Percentiles rank a stretch among this genome's conserved stretches.
Evolutionary conservation across 2,113 vertebrate species (phyloP).

Genomic region (Australoheros scitulus): DNA sequence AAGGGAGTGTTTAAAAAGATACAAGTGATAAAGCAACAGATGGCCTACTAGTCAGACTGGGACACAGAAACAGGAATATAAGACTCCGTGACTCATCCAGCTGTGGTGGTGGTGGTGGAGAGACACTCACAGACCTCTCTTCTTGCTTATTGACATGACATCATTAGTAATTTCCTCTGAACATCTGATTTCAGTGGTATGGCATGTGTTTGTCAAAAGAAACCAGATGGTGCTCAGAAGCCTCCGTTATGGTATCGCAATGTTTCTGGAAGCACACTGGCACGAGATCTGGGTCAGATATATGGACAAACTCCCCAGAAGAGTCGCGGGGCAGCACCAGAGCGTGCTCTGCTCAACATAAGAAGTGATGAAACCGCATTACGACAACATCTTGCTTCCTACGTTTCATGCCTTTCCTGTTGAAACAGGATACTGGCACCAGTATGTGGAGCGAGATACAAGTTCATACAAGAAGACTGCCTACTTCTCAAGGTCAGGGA

Average conservation of each 20-base stretch:
- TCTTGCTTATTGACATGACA: conserved; percentile 60
- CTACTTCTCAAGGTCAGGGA: conserved; percentile 6
- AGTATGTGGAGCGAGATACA: background rate
- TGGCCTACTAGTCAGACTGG: conserved; percentile 35
- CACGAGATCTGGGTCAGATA: conserved; percentile 57
- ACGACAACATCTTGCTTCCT: conserved; percentile 1
- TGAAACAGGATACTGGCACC: conserved; percentile 23
- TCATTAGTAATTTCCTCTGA: conserved; percentile 60
- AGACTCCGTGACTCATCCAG: conserved; percentile 47
- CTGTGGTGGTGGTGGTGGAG: conserved; percentile 14
- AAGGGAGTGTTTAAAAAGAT: conserved; percentile 3
- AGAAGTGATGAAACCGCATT: background rate
- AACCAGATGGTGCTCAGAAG: conserved; percentile 70
- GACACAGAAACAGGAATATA: conserved; percentile 24
- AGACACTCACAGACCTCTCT: conserved; percentile 30
- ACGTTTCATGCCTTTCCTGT: conserved; percentile 18
- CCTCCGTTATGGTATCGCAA: conserved; percentile 43
- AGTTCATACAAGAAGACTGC: background rate
- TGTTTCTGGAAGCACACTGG: conserved; percentile 45
- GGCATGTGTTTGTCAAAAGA: conserved; percentile 56
- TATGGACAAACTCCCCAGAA: conserved; percentile 1
- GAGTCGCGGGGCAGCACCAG: background rate
- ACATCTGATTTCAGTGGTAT: conserved; percentile 53
- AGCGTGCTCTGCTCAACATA: background rate
- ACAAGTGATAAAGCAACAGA: conserved; percentile 51